phyloP scores from a whole-genome alignment of 2,113 vertebrate genomes.

The Cryptomyrus ogoouensis region DNA sequence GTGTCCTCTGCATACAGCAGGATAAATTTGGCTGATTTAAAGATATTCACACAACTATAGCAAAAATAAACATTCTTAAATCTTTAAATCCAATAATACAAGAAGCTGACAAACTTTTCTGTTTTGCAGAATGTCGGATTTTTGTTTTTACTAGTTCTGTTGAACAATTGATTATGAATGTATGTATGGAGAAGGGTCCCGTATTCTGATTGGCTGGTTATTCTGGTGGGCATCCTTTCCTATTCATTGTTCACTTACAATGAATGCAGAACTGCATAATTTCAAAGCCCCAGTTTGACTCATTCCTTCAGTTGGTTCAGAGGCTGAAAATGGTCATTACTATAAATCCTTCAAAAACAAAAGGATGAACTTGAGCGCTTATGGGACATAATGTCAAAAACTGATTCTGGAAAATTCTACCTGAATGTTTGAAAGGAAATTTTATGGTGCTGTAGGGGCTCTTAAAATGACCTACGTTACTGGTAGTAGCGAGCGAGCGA shows the following conservation, averaged over 20 bases:
- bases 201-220: background rate
- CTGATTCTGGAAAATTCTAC: background rate
- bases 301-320: background rate
- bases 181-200: background rate
- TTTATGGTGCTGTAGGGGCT: background rate
- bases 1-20: background rate
- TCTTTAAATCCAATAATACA: background rate
- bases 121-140: background rate
- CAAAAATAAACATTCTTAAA: background rate
- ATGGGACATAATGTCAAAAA: background rate
- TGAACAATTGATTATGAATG: background rate
- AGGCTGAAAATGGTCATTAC: background rate
- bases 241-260: background rate
- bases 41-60: background rate
- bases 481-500: background rate
- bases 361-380: background rate
- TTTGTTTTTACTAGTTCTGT: background rate
- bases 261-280: background rate
- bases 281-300: background rate
- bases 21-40: background rate
- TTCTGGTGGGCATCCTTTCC: background rate
- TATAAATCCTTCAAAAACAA: background rate
- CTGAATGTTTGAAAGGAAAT: background rate
- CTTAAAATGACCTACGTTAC: conserved; percentile 1
- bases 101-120: background rate